These are phyloP conservation scores for Seladonia tumulorum DNA, from an alignment of 2,888 invertebrate genomes.

Conservation along the genomic window DNA sequence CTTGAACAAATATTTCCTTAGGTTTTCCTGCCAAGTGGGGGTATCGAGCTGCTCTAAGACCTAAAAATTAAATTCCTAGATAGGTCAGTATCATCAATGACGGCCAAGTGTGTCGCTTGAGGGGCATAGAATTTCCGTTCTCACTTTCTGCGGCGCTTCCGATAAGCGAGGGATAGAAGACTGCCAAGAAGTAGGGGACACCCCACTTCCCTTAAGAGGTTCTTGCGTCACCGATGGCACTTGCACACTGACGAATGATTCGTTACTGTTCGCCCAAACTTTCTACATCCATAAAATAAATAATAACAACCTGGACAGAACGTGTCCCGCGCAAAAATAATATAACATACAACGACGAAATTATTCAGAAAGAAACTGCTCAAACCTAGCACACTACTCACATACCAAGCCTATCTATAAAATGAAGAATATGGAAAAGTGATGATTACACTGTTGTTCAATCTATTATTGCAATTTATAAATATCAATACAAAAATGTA, in stretches of 20 bases:
- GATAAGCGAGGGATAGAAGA: slow-evolving; percentile 7
- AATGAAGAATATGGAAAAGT: too few species aligned
- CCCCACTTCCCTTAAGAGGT: slow-evolving; percentile 3
- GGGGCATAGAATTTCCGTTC: slow-evolving; percentile 11
- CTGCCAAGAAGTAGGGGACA: not conserved
- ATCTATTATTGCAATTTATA: too few species aligned
- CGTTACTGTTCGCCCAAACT: not conserved
- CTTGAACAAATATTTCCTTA: not conserved
- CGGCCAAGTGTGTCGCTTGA: slow-evolving; percentile 5
- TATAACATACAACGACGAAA: not conserved
- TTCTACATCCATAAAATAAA: not conserved
- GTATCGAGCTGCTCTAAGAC: not conserved
- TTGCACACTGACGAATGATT: not conserved
- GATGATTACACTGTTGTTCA: too few species aligned
- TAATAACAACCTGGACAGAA: not conserved
- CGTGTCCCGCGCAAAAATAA: not conserved
- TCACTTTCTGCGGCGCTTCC: not conserved
- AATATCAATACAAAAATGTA: too few species aligned
- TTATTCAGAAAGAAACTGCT: not conserved
- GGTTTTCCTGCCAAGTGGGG: not conserved
- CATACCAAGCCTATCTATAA: too few species aligned
- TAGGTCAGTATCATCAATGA: slow-evolving; percentile 10
- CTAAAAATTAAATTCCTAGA: not conserved
- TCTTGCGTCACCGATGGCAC: not conserved
- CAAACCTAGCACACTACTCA: too few species aligned